These are phyloP conservation scores for Escarpia spicata DNA, from an alignment of 2,888 invertebrate genomes.

Conservation along the genomic window DNA sequence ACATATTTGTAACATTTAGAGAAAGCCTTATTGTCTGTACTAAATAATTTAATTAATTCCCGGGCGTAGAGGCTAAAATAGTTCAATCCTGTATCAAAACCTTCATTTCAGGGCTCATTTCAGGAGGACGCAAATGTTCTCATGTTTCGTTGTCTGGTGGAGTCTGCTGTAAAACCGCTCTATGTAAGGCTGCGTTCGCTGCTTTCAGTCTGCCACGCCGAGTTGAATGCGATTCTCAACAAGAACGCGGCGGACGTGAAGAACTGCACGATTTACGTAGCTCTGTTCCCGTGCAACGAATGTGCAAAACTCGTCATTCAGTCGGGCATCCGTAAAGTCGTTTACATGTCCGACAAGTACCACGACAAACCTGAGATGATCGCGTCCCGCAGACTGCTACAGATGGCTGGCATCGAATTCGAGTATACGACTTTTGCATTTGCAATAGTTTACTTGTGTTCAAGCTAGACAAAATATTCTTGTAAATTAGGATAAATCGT, in stretches of 20 bases:
- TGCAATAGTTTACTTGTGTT: not conserved
- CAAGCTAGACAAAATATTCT: not conserved
- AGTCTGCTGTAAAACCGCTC: not conserved
- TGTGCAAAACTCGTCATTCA: slow-evolving; percentile 98
- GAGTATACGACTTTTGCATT: slow-evolving; percentile 41
- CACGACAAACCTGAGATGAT: slow-evolving; percentile 74
- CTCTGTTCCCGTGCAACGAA: slow-evolving; percentile 95
- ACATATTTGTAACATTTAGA: too few species aligned
- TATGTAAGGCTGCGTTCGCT: not conserved
- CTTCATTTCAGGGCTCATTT: not conserved
- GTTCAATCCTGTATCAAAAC: too few species aligned
- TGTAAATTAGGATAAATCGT: not conserved
- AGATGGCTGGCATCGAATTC: slow-evolving; percentile 78
- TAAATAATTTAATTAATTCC: too few species aligned
- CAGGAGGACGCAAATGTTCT: not conserved
- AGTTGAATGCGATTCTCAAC: slow-evolving; percentile 95
- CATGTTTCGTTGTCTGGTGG: not conserved
- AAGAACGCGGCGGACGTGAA: slow-evolving; percentile 82
- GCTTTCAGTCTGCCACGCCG: slow-evolving; percentile 91
- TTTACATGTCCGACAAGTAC: slow-evolving; percentile 85
- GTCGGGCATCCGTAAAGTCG: slow-evolving; percentile 79
- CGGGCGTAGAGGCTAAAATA: too few species aligned
- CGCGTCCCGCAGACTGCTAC: slow-evolving; percentile 85
- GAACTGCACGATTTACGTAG: slow-evolving; percentile 86
- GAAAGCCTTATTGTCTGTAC: too few species aligned